Percentiles rank a stretch among this genome's conserved stretches.
Conservation (phyloP, 2,113 vertebrate genomes). For the Sisor rabdophorus region DNA sequence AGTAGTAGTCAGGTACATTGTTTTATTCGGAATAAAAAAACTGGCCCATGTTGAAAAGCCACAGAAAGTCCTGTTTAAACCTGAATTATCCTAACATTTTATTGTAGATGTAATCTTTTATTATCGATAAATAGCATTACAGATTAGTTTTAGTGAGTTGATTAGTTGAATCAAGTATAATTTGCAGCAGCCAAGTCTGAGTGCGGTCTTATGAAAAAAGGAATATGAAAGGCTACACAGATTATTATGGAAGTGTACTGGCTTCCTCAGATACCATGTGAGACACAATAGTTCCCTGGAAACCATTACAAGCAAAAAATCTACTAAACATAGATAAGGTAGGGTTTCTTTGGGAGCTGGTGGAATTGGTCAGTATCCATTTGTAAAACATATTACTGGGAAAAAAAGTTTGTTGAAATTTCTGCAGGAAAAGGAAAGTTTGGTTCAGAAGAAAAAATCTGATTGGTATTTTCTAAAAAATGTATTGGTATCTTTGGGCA, state of each 20-base stretch:
- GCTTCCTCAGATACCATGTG: background rate
- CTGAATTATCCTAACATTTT: background rate
- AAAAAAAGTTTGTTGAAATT: too few relatives aligned
- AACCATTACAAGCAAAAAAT: background rate
- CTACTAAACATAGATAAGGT: background rate
- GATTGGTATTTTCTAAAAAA: too few relatives aligned
- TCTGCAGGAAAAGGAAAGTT: too few relatives aligned
- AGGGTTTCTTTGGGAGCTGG: background rate
- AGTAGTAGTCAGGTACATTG: conserved; percentile 17
- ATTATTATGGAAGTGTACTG: background rate
- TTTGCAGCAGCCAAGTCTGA: background rate
- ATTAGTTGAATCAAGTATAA: conserved; percentile 20
- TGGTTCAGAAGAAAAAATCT: too few relatives aligned
- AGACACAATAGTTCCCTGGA: background rate
- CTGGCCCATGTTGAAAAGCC: conserved; percentile 3
- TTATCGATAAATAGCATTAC: background rate
- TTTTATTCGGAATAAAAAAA: conserved; percentile 26
- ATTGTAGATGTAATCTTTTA: background rate
- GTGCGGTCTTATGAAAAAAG: background rate
- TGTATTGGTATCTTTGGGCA: background rate
- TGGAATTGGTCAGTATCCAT: background rate
- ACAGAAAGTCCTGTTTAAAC: background rate
- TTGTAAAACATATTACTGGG: too few relatives aligned
- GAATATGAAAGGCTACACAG: background rate
- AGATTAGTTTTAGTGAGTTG: background rate